Evolutionary conservation across 2,113 vertebrate species (phyloP).

Genomic region (Nothobranchius furzeri): DNA sequence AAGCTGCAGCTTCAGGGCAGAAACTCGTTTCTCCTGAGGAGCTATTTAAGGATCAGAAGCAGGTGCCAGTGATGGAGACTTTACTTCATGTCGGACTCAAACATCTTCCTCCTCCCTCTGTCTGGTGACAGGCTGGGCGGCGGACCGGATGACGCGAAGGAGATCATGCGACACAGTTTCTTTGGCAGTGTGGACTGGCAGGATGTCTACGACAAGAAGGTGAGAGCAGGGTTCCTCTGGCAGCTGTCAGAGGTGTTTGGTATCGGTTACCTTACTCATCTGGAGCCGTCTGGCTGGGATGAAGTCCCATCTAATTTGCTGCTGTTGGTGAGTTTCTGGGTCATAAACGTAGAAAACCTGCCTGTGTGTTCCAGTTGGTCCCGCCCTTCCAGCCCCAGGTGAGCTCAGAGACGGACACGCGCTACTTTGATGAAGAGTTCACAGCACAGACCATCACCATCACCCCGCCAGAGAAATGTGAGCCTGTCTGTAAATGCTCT

Average conservation of each 20-base stretch:
- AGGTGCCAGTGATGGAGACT: constrained; percentile 26
- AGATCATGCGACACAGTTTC: constrained; percentile 97
- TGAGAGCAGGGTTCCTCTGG: constrained; percentile 62
- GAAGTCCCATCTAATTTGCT: not conserved
- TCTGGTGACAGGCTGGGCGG: constrained; percentile 85
- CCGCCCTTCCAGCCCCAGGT: constrained; percentile 81
- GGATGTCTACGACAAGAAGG: constrained; percentile 98
- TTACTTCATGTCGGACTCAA: constrained; percentile 35
- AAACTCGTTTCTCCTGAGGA: constrained; percentile 48
- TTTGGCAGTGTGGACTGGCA: constrained; percentile 93
- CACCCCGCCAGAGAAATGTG: constrained; percentile 80
- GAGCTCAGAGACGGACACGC: constrained; percentile 79
- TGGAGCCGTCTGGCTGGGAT: constrained; percentile 31
- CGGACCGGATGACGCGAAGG: constrained; percentile 94
- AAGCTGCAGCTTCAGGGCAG: constrained; percentile 32
- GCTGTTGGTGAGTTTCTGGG: not conserved
- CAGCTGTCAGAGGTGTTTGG: constrained; percentile 45
- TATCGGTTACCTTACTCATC: constrained; percentile 46
- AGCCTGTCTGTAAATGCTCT: not conserved
- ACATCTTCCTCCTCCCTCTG: constrained; percentile 8
- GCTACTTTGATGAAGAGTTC: constrained; percentile 84
- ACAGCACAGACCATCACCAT: constrained; percentile 84
- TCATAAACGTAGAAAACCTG: not conserved
- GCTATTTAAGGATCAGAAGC: constrained; percentile 58
- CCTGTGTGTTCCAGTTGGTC: constrained; percentile 63